These are phyloP conservation scores for Lampris incognitus DNA, from an alignment of 2,113 vertebrate genomes.

Conservation along the genomic window DNA sequence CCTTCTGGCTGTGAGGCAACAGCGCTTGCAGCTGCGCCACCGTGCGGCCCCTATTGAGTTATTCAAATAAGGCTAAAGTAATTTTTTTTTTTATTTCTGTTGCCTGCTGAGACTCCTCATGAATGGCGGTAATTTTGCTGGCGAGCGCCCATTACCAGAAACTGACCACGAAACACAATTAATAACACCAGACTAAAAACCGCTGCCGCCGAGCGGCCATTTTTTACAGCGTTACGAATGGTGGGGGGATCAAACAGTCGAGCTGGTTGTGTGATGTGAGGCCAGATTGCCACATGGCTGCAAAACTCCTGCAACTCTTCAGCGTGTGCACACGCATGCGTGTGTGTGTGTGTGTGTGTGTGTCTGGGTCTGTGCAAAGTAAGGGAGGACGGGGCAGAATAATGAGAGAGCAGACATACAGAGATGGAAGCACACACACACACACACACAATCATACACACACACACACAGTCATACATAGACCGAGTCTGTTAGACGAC, in stretches of 20 bases:
- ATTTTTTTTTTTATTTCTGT: too few relatives aligned
- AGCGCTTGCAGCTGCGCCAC: too few relatives aligned
- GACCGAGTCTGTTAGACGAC: neutral
- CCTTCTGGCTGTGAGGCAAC: too few relatives aligned
- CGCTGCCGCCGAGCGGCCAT: neutral
- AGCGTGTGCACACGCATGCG: constrained; percentile 12
- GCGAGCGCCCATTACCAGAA: too few relatives aligned
- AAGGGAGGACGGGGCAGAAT: neutral
- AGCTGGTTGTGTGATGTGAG: constrained; percentile 86
- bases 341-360: constrained; percentile 16
- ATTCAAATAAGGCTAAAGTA: too few relatives aligned
- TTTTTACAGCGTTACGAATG: constrained; percentile 23
- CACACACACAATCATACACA: neutral
- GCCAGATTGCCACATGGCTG: constrained; percentile 88
- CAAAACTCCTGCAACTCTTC: neutral
- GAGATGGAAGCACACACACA: neutral
- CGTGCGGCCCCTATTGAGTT: too few relatives aligned
- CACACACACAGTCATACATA: neutral
- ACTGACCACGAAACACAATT: too few relatives aligned
- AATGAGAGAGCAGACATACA: neutral
- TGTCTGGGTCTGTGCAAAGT: neutral
- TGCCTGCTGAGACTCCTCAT: too few relatives aligned
- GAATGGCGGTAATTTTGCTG: too few relatives aligned
- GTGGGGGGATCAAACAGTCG: constrained; percentile 85
- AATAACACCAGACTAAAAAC: constrained; percentile 18